Base-by-base conservation (phyloP, 2,888 invertebrate genomes). In the Tipula vernalis region DNA sequence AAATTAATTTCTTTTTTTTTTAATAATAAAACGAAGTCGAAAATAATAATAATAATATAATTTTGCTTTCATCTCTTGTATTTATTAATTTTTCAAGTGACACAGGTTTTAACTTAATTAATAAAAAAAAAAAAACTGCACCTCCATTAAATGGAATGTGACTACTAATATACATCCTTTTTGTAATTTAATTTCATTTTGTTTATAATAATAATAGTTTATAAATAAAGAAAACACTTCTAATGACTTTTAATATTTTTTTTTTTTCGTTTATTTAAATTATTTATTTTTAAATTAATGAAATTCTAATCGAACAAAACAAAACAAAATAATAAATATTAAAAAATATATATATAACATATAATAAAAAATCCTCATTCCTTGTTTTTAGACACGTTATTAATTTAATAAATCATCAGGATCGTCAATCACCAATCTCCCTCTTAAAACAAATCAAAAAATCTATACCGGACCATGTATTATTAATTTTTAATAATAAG, bases 111-210 rank as follows among this genome's bases (percentile, higher is more conserved):
- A 39, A 84, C 39, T 84, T 84, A 84, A 84, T 39, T 84, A 39
- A 84, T 39, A 13, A 84, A 84, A 10, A 39, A 39, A 39, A 39
- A 83, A 13, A 39, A 84, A 84, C 84, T 84, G 84, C 84, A 84
- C 84, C 84, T 84, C 84, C 84, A 84, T 84, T 84, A 39, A 39
- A 84, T 84, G 84, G 84, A 84, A 84, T 84, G 84, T 84, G 84
- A 84, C 84, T 84, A 39, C 36, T 39, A 71, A 71, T 71, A 71
- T 71, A 71, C 71, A 28, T 71, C 71, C 71, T 71, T 71, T 57
- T 57, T 57, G 51, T 57, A 15, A 57, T 57, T 57, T 57, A 57
- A 57, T 57, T 71, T 71, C 71, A 71, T 71, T 71, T 71, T 71
- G 71, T 71, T 71, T 71, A 28, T 28, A 71, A 28, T 28, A 71